Conservation (phyloP, 2,113 vertebrate genomes). For the Isichthys henryi region DNA sequence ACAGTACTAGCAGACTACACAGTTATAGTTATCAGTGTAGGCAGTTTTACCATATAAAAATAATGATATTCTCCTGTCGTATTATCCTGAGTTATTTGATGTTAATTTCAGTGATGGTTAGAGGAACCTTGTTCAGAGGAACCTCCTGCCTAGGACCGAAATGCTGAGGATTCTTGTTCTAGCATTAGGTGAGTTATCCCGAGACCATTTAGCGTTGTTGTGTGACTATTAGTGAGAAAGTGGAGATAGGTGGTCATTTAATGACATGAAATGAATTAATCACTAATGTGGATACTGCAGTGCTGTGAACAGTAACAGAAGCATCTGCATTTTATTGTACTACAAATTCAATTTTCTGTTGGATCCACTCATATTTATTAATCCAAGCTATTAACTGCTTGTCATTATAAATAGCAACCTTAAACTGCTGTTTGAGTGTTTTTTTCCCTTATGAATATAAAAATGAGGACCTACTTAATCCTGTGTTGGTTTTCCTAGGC, state of each 20-base stretch:
- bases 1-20: not conserved
- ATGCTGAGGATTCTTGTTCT: not conserved
- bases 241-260: not conserved
- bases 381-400: not conserved
- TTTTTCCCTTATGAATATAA: not conserved
- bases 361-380: not conserved
- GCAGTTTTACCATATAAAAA: not conserved
- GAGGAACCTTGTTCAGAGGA: not conserved
- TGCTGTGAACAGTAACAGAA: not conserved
- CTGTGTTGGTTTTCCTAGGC: constrained; percentile 33
- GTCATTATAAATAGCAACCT: not conserved
- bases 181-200: not conserved
- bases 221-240: not conserved
- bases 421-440: not conserved
- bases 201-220: not conserved
- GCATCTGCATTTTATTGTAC: not conserved
- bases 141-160: not conserved
- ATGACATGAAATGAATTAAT: not conserved
- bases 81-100: not conserved
- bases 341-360: not conserved
- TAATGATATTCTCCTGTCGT: not conserved
- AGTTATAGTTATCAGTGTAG: not conserved
- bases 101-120: not conserved
- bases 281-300: not conserved
- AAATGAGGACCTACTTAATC: not conserved